Percentiles rank a stretch among this genome's conserved stretches.
Conservation (phyloP, 2,113 vertebrate genomes). For the Albula goreensis region DNA sequence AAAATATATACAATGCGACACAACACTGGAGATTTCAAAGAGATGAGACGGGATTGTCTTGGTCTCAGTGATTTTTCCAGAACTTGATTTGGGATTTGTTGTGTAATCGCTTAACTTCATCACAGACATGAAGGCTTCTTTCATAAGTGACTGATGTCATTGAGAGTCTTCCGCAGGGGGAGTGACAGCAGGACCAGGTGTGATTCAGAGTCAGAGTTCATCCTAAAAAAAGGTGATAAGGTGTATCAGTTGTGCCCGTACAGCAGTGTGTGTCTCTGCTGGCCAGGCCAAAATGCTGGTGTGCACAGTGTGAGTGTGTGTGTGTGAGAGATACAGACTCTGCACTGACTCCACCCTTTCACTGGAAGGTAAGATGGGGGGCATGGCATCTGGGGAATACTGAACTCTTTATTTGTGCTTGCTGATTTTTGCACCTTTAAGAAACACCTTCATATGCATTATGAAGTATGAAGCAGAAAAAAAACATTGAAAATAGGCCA, state of each 20-base stretch:
- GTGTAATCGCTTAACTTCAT: constrained; percentile 13
- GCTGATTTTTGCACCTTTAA: constrained; percentile 66
- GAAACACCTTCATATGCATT: constrained; percentile 56
- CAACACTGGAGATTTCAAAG: not conserved
- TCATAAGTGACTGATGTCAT: constrained; percentile 50
- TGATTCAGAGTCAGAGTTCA: not conserved
- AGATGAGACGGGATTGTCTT: not conserved
- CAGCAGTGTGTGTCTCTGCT: not conserved
- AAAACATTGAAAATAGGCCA: constrained; percentile 54
- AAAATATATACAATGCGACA: not conserved
- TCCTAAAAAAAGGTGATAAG: not conserved
- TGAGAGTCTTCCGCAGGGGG: constrained; percentile 67
- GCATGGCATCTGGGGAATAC: not conserved
- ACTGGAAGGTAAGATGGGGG: constrained; percentile 4
- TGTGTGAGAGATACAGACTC: not conserved
- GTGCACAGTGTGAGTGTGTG: not conserved
- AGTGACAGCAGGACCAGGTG: constrained; percentile 45
- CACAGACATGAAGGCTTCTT: constrained; percentile 33
- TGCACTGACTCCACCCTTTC: constrained; percentile 7
- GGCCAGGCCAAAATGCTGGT: not conserved
- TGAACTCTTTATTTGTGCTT: constrained; percentile 52
- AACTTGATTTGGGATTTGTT: not conserved
- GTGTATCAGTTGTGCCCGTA: not conserved
- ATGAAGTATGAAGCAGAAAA: constrained; percentile 48
- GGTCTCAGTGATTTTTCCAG: constrained; percentile 16